Percentiles rank a stretch among this genome's conserved stretches.
These are phyloP conservation scores for Taenaris catops DNA, from an alignment of 2,888 invertebrate species.

Conservation along the genomic window DNA sequence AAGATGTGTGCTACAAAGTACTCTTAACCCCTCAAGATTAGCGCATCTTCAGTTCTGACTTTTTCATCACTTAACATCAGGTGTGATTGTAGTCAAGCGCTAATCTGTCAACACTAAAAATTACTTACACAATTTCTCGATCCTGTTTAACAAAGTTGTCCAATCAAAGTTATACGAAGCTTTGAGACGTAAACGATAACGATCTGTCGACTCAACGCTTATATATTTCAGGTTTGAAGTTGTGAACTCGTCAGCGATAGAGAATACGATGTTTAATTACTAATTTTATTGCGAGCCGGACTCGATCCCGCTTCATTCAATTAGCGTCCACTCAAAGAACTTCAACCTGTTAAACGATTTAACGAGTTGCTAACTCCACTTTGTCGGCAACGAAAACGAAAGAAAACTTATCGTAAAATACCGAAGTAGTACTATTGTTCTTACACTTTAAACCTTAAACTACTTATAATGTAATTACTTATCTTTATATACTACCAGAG, in stretches of 20 bases:
- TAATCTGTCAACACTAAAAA: too few species aligned
- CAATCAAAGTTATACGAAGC: constrained; percentile 13
- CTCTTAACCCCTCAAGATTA: too few species aligned
- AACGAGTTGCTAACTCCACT: constrained; percentile 21
- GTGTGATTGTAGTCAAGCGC: too few species aligned
- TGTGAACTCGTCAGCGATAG: constrained; percentile 11
- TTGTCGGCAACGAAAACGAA: not conserved
- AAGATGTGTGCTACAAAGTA: too few species aligned
- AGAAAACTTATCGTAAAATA: too few species aligned
- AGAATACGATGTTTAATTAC: constrained; percentile 27
- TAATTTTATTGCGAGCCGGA: constrained; percentile 26
- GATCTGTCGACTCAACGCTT: constrained; percentile 7
- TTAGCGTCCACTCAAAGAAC: constrained; percentile 27
- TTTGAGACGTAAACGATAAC: constrained; percentile 5
- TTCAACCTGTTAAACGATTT: constrained; percentile 29
- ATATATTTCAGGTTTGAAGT: constrained; percentile 22
- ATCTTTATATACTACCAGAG: too few species aligned
- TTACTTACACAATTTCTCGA: constrained; percentile 33
- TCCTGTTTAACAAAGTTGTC: constrained; percentile 3
- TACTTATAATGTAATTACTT: too few species aligned
- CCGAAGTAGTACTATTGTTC: too few species aligned
- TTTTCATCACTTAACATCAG: too few species aligned
- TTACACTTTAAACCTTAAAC: too few species aligned
- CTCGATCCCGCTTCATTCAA: constrained; percentile 28
- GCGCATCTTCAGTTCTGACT: too few species aligned